Percentiles rank a stretch among this genome's conserved stretches.
Evolutionary conservation across 1,140 invertebrate species (phyloP).

Genomic region (Drosophila takahashii): DNA sequence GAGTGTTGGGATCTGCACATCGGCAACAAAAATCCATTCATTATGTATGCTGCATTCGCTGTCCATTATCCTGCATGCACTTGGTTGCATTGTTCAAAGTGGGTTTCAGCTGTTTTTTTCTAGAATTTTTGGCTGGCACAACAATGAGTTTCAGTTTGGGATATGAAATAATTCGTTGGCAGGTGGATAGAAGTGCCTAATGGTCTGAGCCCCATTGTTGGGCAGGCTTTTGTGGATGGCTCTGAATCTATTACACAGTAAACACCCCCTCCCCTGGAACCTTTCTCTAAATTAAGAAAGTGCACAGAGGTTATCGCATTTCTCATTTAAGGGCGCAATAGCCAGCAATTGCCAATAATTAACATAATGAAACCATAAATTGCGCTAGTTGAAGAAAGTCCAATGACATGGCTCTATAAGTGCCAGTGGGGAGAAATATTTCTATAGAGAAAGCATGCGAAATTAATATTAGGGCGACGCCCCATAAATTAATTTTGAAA

Average conservation of each 20-base stretch:
- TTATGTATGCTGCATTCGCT: constrained; percentile 35
- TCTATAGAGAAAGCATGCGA: constrained; percentile 73
- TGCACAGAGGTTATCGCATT: constrained; percentile 60
- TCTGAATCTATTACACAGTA: not conserved
- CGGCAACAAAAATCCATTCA: constrained; percentile 18
- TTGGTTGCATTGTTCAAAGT: constrained; percentile 40
- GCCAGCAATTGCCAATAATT: constrained; percentile 77
- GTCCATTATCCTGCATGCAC: constrained; percentile 41
- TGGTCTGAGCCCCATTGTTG: constrained; percentile 31
- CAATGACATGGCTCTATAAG: constrained; percentile 62
- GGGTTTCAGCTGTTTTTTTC: constrained; percentile 30
- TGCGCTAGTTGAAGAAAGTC: constrained; percentile 73
- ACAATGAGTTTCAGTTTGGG: constrained; percentile 45
- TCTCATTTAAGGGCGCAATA: constrained; percentile 33
- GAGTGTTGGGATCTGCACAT: not conserved
- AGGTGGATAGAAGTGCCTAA: constrained; percentile 33
- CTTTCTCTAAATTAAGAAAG: constrained; percentile 48
- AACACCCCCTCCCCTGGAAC: constrained; percentile 9
- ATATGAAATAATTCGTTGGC: constrained; percentile 29
- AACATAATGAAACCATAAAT: constrained; percentile 83
- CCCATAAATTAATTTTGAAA: constrained; percentile 81
- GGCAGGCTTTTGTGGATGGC: constrained; percentile 8
- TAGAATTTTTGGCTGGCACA: constrained; percentile 25
- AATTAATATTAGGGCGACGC: constrained; percentile 70
- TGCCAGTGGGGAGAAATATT: constrained; percentile 41